Conservation (phyloP, 2,888 invertebrate genomes). For the Lasius fuliginosus region DNA sequence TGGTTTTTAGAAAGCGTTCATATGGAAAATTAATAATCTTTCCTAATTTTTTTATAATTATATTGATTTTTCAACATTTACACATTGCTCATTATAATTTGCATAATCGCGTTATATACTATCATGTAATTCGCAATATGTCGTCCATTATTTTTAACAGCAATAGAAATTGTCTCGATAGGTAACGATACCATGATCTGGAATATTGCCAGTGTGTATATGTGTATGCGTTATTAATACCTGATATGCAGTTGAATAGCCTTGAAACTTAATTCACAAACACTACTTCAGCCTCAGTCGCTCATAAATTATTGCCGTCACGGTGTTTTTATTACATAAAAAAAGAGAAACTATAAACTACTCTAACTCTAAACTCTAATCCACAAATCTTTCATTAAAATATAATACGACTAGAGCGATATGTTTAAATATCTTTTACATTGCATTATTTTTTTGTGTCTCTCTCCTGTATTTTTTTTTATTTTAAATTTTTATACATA, state of each 20-base stretch:
- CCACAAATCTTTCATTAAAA: not conserved
- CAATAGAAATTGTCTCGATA: constrained; percentile 12
- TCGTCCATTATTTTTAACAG: not conserved
- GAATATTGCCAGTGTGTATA: not conserved
- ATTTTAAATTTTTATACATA: not conserved
- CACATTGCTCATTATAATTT: not conserved
- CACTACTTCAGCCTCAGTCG: not conserved
- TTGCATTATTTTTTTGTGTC: not conserved
- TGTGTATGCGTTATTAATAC: not conserved
- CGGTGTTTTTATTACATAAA: not conserved
- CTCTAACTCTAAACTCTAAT: not conserved
- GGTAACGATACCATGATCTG: not conserved
- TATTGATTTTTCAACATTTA: not conserved
- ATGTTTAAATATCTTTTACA: not conserved
- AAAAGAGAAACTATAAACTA: not conserved
- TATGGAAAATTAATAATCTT: not conserved
- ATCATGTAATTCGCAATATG: not conserved
- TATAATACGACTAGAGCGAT: not conserved
- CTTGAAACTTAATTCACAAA: not conserved
- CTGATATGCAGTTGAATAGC: not conserved
- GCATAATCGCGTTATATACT: not conserved
- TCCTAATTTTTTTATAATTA: not conserved
- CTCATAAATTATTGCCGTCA: not conserved
- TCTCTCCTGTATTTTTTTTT: not conserved
- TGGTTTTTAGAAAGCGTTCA: not conserved